Evolutionary conservation across 2,888 invertebrate genomes (phyloP).

Genomic region (Antheraea assamensis): DNA sequence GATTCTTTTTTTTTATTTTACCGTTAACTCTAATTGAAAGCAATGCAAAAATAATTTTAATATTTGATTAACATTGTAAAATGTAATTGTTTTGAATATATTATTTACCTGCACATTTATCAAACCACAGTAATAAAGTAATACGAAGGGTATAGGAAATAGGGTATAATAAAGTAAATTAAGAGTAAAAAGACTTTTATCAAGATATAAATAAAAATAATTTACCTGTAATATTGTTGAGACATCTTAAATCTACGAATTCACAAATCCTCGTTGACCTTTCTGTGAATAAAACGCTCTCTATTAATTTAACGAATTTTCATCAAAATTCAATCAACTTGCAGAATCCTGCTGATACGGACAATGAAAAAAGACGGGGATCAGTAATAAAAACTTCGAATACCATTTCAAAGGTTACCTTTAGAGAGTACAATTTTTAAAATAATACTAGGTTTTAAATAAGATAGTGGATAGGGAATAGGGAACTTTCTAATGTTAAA

Average conservation of each 20-base stretch:
- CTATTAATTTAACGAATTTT: neutral
- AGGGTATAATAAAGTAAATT: no score
- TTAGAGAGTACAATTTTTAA: neutral
- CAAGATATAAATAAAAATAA: slow-evolving; percentile 9
- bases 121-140: neutral
- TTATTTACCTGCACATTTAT: no score
- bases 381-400: neutral
- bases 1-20: neutral
- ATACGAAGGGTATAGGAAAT: no score
- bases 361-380: neutral
- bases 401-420: neutral
- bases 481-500: no score
- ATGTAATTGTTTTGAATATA: no score
- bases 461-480: neutral
- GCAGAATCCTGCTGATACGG: neutral
- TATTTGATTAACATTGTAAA: no score
- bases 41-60: no score
- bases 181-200: neutral
- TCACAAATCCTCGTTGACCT: slow-evolving; percentile 56
- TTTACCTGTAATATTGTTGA: slow-evolving; percentile 64
- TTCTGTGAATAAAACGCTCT: slow-evolving; percentile 40
- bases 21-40: no score
- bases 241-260: slow-evolving; percentile 57
- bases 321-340: neutral
- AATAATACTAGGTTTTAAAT: neutral